Base-by-base conservation (phyloP, 2,797 vertebrate species). In the Dendrocincla tyrannina region DNA sequence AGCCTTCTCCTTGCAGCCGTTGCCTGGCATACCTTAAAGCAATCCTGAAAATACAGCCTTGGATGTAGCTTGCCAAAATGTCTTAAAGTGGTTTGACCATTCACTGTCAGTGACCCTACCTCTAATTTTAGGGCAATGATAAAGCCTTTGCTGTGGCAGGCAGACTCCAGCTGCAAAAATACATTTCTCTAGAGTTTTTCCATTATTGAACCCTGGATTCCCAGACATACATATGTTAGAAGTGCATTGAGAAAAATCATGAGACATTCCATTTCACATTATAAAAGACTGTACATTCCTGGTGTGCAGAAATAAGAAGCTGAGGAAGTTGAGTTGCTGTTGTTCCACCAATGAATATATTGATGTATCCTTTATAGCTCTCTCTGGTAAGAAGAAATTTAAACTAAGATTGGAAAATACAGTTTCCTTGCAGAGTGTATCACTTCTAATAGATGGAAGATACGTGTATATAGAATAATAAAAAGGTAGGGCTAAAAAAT, bases 301-400 rank as follows among this genome's bases (percentile, higher is more conserved):
- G 0, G 7, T 44, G 60, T 91, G 56, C 89, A 91, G 93, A 95
- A 93, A 79, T 76, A 77, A 92, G 70, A 76, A 74, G 44, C 16
- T 3, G 53, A 87, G 77, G 70, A 94, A 81, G 88, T 56, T 78
- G 67, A 93, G 70, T 70, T 86, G 76, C 80, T 0, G 5, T 82
- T 90, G 74, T 90, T 70, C 60, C 35, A 69, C 70, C 89, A 58
- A 8, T 90, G 88, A 94, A 72, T 76, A 55, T 84, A 88, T 78
- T 78, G 90, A 90, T 90, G 15, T 63, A 25, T 95, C 39, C 77
- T 88, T 95, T 97, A 76, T 81, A 79, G 88, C 66, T 66, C 59
- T 89, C 72, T 88, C 74, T 86, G 77, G 66, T 88, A 81, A 76
- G 76, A 96, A 90, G 82, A 90, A 91, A 93, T 95, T 93, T 93